Evolutionary conservation across 2,113 vertebrate species (phyloP), one percentile per base, ranked within the genome.

Genomic region (Apodemus speciosus): DNA sequence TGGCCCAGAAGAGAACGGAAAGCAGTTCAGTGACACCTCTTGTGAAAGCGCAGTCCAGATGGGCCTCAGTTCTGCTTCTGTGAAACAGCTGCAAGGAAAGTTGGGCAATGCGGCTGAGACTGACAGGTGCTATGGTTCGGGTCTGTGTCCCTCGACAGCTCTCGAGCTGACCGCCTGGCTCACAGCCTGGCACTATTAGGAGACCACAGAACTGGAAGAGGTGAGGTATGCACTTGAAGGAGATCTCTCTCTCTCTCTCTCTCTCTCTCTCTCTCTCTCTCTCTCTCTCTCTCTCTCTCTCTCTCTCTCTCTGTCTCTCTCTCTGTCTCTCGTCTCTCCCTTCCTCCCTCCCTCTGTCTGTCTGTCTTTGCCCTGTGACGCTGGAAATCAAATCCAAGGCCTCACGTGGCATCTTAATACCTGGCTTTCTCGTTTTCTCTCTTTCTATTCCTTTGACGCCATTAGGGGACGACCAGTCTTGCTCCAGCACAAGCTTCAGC

Each of bases 331-430:
- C 75, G n/a, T 77, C 75, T 18, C 30, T n/a, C 32, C 6, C 27
- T n/a, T 4, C 13, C 11, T n/a, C 32, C n/a, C 32, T n/a, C 9
- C 10, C 2, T 68, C 11, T 10, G 0, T 32, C 66, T 15, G 16
- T 58, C 60, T 13, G 10, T 38, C 53, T 38, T 43, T 2, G 23
- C 5, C 56, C 56, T 83, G 56, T 40, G 14, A 32, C 49, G 10
- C 13, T 49, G 20, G 18, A 2, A 9, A 85, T 66, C 62, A 49
- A 85, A 85, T 66, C 40, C 40, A 35, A 64, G 60, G 40, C 38
- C 38, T 84, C 15, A 3, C 9, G 15, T 32, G 81, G 58, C 20
- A 40, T n/a, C 83, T 68, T 35, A 35, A 32, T 35, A 20, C 40
- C 9, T 18, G 35, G 62, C 1, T 49, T 62, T 85, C 60, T 43